These are phyloP conservation scores for Manis crassicaudata DNA, from an alignment of 2,797 vertebrate species.

Conservation along the genomic window DNA sequence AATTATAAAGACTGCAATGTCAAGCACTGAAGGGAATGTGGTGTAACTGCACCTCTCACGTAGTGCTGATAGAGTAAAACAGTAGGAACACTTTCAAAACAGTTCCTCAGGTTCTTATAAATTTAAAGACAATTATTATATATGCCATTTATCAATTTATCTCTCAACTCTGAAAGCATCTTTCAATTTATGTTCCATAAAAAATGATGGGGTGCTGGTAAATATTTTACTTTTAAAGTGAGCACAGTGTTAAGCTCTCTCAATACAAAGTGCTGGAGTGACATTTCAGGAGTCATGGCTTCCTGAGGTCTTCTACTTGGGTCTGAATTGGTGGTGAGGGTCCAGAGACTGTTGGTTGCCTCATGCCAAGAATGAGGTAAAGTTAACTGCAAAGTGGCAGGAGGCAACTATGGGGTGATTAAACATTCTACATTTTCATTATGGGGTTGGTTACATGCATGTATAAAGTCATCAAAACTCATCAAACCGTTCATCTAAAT, in stretches of 20 bases:
- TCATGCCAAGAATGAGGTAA: background rate
- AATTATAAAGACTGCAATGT: background rate
- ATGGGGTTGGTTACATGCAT: rapidly evolving
- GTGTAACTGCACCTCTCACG: background rate
- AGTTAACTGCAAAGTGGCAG: background rate
- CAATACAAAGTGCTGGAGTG: background rate
- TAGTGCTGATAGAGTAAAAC: background rate
- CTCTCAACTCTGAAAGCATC: background rate
- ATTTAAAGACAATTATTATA: background rate
- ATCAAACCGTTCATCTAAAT: background rate
- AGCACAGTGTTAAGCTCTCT: background rate
- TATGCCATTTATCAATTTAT: background rate
- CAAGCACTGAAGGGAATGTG: background rate
- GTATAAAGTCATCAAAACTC: background rate
- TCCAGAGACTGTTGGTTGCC: background rate
- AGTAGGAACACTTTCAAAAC: background rate
- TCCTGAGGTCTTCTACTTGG: background rate
- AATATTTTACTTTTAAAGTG: background rate
- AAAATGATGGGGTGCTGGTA: background rate
- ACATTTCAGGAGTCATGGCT: background rate
- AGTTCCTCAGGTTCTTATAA: background rate
- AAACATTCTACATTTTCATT: background rate
- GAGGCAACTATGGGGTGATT: background rate
- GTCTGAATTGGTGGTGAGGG: background rate
- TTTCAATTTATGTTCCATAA: background rate